Percentiles rank a stretch among this genome's conserved stretches.
Evolutionary conservation across 2,113 vertebrate genomes (phyloP).

Genomic region (Heterochromis multidens): DNA sequence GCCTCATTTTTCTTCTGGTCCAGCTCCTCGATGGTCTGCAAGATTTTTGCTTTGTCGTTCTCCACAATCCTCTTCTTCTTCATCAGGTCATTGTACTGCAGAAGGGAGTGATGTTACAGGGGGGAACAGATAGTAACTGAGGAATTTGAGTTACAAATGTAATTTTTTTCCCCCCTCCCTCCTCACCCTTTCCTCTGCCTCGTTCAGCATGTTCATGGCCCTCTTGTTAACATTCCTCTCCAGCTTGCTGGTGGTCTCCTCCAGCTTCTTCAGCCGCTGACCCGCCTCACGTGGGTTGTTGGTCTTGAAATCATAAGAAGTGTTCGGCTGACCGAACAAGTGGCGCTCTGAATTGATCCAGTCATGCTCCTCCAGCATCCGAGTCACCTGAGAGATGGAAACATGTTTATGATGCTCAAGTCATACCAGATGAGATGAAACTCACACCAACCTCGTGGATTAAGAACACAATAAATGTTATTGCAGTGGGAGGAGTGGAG

Average conservation of each 20-base stretch:
- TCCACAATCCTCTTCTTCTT: constrained; percentile 94
- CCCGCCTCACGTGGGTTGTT: constrained; percentile 81
- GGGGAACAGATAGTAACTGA: background rate
- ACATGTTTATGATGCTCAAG: background rate
- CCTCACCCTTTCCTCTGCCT: constrained; percentile 87
- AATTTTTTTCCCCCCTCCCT: background rate
- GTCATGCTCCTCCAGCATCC: constrained; percentile 88
- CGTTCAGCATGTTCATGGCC: constrained; percentile 87
- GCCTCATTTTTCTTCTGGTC: constrained; percentile 91
- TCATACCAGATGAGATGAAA: background rate
- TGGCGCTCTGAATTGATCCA: constrained; percentile 90
- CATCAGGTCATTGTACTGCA: constrained; percentile 92
- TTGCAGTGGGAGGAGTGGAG: background rate
- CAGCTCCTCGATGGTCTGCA: constrained; percentile 87
- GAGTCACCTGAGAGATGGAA: constrained; percentile 75
- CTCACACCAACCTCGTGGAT: background rate
- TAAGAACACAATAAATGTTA: background rate
- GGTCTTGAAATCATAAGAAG: constrained; percentile 88
- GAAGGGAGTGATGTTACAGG: background rate
- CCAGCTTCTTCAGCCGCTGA: constrained; percentile 84
- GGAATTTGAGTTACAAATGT: background rate
- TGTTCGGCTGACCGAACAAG: constrained; percentile 88
- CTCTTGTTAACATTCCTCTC: constrained; percentile 85
- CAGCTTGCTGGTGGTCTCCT: constrained; percentile 81
- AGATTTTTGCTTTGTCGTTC: constrained; percentile 91